Evolutionary conservation across 2,888 invertebrate genomes (phyloP), one percentile per base, ranked within the genome.

Genomic region (Polyommatus icarus): DNA sequence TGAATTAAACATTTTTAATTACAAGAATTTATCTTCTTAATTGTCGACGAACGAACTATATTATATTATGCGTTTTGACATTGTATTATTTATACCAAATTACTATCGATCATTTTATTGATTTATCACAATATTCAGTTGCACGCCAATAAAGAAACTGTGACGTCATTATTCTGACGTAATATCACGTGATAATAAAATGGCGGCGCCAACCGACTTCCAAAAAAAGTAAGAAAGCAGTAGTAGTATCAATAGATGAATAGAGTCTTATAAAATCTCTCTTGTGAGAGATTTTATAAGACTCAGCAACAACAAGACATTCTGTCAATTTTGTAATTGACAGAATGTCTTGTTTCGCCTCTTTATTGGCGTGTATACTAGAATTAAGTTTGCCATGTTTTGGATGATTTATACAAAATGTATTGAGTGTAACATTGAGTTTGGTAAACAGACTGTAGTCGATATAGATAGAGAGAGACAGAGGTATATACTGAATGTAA

Each of bases 51-150:
- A 18, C 29, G 29, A 67, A 32, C 67, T 67, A 67, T 67, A 67
- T 67, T 67, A 24, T 67, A 29, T 61, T 24, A 61, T 61, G 67
- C 67, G 29, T 29, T 67, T 15, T 67, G 67, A 67, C 67, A 67
- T 67, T 73, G 76, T 77, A 50, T 78, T 76, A 20, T 50, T 59
- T 67, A 67, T 79, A 76, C 72, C 46, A 76, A 50, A 80, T 77
- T 40, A 36, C 36, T 71, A 8, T 71, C 36, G 71, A 71, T n/a
- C 1, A 36, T 36, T 36, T n/a, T 77, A 79, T 79, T 76, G 79
- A 61, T 80, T 75, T 32, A 32, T 29, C 29, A 67, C 67, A 67
- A 67, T 32, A 67, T 67, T 29, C 29, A 29, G 80, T 78, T 71
- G 20, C 72, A 72, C 72, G 12, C 20, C 72, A 72, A 20, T 20